Conservation (phyloP, 2,113 vertebrate species). For the Cinclus cinclus region DNA sequence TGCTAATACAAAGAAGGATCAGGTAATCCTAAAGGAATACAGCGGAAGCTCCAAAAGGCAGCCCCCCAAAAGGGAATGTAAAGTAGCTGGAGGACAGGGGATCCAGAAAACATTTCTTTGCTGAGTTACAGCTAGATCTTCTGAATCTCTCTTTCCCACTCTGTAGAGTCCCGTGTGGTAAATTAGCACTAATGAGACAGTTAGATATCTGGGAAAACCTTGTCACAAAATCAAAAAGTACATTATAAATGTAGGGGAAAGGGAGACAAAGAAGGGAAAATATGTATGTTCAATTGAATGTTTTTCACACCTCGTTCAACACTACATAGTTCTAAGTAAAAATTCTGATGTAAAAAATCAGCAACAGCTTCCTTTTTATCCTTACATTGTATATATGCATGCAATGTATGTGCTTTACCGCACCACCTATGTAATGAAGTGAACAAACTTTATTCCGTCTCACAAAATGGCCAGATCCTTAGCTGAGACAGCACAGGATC, state of each 20-base stretch:
- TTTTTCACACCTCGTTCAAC: neutral
- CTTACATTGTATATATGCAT: neutral
- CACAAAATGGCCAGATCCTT: neutral
- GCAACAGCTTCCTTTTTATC: neutral
- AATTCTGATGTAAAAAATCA: neutral
- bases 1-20: neutral
- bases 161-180: neutral
- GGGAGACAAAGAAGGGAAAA: neutral
- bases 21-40: neutral
- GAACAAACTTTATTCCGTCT: neutral
- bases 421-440: neutral
- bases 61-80: neutral
- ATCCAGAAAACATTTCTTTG: neutral
- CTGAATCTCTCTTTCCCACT: neutral
- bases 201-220: neutral
- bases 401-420: neutral
- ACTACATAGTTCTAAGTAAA: neutral
- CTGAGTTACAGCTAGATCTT: neutral
- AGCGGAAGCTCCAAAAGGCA: neutral
- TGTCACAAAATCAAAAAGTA: neutral
- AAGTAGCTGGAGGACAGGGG: neutral
- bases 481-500: neutral
- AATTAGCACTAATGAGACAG: neutral
- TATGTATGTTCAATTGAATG: neutral
- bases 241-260: neutral